phyloP scores from a whole-genome alignment of 35 echinoderm and acorn worm species.

The Apostichopus parvimensis region DNA sequence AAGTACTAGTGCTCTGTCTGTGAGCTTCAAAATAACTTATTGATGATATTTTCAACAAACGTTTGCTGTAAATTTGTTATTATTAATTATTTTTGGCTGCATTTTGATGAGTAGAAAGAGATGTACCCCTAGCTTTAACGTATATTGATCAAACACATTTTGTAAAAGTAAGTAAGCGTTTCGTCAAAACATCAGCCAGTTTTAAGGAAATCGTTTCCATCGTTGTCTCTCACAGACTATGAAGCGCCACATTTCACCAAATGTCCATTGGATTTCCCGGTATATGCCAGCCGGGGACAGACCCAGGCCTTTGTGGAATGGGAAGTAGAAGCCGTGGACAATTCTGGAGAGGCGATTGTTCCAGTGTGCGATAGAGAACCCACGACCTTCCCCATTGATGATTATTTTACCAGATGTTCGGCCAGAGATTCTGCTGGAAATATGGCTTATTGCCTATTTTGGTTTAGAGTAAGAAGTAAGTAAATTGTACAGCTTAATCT shows the following conservation, averaged over 20 bases:
- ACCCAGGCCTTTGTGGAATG: conserved; percentile 38
- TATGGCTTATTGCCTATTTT: conserved; percentile 1
- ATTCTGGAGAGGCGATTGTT: conserved; percentile 1
- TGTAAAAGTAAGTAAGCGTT: too few species aligned
- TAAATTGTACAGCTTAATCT: neutral
- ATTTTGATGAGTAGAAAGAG: too few species aligned
- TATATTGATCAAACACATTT: too few species aligned
- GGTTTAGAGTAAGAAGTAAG: conserved; percentile 16
- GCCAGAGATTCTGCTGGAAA: conserved; percentile 49
- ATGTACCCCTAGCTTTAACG: too few species aligned
- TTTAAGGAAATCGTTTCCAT: neutral
- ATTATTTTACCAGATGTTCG: conserved; percentile 38
- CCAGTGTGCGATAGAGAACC: conserved; percentile 7
- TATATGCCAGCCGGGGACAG: conserved; percentile 18
- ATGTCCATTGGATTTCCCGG: conserved; percentile 38
- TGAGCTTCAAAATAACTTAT: too few species aligned
- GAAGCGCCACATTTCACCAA: conserved; percentile 23
- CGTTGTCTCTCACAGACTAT: neutral
- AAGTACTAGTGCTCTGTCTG: too few species aligned
- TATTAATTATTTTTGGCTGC: too few species aligned
- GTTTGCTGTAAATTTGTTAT: too few species aligned
- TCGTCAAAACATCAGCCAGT: neutral
- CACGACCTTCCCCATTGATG: neutral
- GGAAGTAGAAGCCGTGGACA: conserved; percentile 39
- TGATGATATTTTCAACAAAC: too few species aligned